phyloP scores from a whole-genome alignment of 1,140 invertebrate species.

The Drosophila lacertosa region DNA sequence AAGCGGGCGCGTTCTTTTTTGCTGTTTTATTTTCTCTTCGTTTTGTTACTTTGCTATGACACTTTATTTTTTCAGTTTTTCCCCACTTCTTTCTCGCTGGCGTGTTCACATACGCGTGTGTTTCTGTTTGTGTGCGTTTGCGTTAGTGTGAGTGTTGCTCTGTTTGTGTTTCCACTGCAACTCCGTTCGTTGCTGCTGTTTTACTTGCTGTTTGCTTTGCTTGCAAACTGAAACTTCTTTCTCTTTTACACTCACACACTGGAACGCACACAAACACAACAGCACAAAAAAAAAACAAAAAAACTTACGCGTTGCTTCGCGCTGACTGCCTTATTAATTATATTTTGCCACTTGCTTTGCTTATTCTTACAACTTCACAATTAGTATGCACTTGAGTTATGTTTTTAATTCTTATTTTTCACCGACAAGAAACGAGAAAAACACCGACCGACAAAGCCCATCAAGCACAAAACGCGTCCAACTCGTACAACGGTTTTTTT shows the following conservation, averaged over 20 bases:
- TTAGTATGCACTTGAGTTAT: slow-evolving; percentile 34
- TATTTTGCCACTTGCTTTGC: slow-evolving; percentile 26
- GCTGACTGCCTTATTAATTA: slow-evolving; percentile 15
- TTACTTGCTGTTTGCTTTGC: slow-evolving; percentile 53
- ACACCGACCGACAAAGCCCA: slow-evolving; percentile 57
- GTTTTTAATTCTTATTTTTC: slow-evolving; percentile 40
- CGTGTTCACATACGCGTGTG: slow-evolving; percentile 25
- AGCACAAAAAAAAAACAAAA: slow-evolving; percentile 40
- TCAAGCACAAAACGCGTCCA: slow-evolving; percentile 48
- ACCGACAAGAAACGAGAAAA: slow-evolving; percentile 48
- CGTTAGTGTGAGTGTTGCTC: slow-evolving; percentile 35
- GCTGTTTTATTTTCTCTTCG: slow-evolving; percentile 26
- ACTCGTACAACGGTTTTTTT: slow-evolving; percentile 53
- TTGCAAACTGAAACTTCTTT: slow-evolving; percentile 70
- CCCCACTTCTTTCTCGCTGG: slow-evolving; percentile 61
- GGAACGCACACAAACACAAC: slow-evolving; percentile 36
- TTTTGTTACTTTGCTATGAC: slow-evolving; percentile 59
- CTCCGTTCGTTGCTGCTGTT: slow-evolving; percentile 50
- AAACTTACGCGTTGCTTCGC: slow-evolving; percentile 58
- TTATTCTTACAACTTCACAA: slow-evolving; percentile 36
- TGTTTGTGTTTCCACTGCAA: slow-evolving; percentile 76
- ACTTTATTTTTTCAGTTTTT: slow-evolving; percentile 71
- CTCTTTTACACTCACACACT: slow-evolving; percentile 55
- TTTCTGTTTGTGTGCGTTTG: slow-evolving; percentile 19
- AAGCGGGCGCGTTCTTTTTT: slow-evolving; percentile 44